Percentiles rank a stretch among this genome's conserved stretches.
Evolutionary conservation across 2,113 vertebrate genomes (phyloP).

Genomic region (Antigone vipio): DNA sequence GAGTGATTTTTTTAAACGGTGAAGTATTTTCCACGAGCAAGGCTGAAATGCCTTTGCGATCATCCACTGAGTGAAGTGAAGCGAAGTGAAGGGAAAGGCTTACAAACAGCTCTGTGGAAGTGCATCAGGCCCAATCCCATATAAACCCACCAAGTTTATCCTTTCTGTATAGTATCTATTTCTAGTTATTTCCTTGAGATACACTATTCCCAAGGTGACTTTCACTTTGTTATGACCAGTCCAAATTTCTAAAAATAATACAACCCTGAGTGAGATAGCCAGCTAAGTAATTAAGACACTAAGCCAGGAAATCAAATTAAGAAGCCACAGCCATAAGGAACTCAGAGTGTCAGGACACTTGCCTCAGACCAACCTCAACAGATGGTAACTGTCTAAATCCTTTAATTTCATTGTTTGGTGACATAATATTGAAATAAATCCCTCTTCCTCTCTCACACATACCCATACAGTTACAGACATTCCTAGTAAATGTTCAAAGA

Average conservation of each 20-base stretch:
- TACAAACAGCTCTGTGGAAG: not conserved
- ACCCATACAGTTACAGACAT: not conserved
- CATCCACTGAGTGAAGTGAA: not conserved
- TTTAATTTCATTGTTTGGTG: conserved; percentile 61
- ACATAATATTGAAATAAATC: conserved; percentile 62
- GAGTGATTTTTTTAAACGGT: not conserved
- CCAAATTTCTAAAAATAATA: conserved; percentile 35
- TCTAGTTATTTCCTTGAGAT: not conserved
- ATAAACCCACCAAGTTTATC: not conserved
- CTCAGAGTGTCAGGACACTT: conserved; percentile 27
- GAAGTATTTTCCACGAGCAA: not conserved
- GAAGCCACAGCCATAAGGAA: conserved; percentile 33
- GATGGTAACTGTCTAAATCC: conserved; percentile 51
- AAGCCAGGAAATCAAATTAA: conserved; percentile 70
- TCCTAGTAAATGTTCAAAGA: not conserved
- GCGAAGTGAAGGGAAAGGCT: not conserved
- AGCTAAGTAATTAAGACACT: conserved; percentile 61
- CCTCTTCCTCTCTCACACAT: not conserved
- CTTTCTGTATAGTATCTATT: not conserved
- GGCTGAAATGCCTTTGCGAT: not conserved
- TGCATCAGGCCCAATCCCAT: not conserved
- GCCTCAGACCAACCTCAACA: conserved; percentile 55
- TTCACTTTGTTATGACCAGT: not conserved
- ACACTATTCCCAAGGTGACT: not conserved
- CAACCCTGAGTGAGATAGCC: not conserved